phyloP scores from a whole-genome alignment of 2,888 invertebrate species.

The Drosophila putrida region DNA sequence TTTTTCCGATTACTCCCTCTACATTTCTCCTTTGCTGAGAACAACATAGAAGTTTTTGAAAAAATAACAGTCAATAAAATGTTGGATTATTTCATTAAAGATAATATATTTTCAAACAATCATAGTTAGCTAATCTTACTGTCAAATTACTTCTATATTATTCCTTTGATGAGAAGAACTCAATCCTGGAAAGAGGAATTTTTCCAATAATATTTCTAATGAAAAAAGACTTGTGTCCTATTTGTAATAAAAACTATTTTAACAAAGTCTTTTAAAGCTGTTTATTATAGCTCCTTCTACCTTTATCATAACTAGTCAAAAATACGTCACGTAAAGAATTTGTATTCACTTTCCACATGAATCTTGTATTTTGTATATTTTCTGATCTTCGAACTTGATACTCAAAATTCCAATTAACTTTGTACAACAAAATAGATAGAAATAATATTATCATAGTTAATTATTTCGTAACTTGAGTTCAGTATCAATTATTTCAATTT shows the following conservation, averaged over 20 bases:
- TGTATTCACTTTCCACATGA: no score
- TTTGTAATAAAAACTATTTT: no score
- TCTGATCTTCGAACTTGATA: not conserved
- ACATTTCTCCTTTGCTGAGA: no score
- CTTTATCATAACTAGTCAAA: not conserved
- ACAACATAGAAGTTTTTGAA: no score
- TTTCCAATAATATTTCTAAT: no score
- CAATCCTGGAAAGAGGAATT: not conserved
- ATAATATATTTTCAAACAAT: not conserved
- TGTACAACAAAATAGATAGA: no score
- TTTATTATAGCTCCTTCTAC: not conserved
- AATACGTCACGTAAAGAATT: no score
- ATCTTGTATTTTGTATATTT: no score
- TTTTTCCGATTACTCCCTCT: no score
- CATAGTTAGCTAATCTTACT: not conserved
- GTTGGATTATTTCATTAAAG: no score
- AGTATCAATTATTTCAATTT: slow-evolving; percentile 32
- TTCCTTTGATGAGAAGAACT: not conserved
- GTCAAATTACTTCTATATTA: not conserved
- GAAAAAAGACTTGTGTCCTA: no score
- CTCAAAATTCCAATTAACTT: not conserved
- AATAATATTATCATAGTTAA: not conserved
- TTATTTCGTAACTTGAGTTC: slow-evolving; percentile 33
- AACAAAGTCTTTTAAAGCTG: not conserved
- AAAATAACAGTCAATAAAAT: no score